These are phyloP conservation scores for Lathronympha strigana DNA, from an alignment of 2,888 invertebrate species.

Conservation along the genomic window DNA sequence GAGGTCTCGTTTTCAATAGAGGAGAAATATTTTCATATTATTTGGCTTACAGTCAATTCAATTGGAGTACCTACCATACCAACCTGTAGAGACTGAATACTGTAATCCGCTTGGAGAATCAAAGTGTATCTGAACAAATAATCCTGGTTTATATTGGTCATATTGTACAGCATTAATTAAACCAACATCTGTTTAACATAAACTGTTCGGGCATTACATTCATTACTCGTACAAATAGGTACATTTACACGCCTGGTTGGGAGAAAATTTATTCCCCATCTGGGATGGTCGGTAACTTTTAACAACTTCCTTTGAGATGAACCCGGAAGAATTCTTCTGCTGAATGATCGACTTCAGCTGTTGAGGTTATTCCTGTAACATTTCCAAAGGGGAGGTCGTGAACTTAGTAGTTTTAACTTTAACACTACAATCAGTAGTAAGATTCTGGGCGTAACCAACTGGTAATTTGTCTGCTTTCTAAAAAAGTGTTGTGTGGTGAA, in stretches of 20 bases:
- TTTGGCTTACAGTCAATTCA: neutral
- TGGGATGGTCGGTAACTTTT: constrained; percentile 31
- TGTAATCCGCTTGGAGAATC: neutral
- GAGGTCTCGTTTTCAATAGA: neutral
- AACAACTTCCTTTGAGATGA: constrained; percentile 37
- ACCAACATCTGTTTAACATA: constrained; percentile 48
- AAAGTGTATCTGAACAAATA: neutral
- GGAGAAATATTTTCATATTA: neutral
- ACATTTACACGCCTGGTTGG: constrained; percentile 17
- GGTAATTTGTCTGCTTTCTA: too few species aligned
- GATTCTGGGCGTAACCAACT: neutral
- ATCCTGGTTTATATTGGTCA: constrained; percentile 25
- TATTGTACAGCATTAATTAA: constrained; percentile 42
- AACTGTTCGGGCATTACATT: constrained; percentile 40
- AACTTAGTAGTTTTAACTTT: neutral
- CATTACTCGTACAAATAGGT: constrained; percentile 8
- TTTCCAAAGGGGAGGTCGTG: constrained; percentile 1
- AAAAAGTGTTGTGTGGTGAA: too few species aligned
- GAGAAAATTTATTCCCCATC: constrained; percentile 29
- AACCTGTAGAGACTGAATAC: neutral
- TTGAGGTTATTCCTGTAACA: constrained; percentile 20
- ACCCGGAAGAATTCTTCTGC: constrained; percentile 26
- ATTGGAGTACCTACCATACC: neutral
- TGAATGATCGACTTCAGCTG: constrained; percentile 35
- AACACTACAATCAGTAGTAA: neutral